Percentiles rank a stretch among this genome's conserved stretches.
These are phyloP conservation scores for Drosophila lini DNA, from an alignment of 1,140 invertebrate genomes.

Conservation along the genomic window DNA sequence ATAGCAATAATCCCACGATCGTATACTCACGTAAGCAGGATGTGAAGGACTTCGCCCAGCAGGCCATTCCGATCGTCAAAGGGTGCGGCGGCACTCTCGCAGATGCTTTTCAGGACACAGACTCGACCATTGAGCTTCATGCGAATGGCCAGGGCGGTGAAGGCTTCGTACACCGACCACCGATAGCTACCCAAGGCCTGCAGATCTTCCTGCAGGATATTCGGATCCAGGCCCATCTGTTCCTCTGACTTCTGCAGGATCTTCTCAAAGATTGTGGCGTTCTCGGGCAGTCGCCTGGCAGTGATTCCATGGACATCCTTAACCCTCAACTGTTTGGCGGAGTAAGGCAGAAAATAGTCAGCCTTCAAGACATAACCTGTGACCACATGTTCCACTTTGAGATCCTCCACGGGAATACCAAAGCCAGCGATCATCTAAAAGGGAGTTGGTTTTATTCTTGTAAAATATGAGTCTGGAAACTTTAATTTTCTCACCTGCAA, in stretches of 20 bases:
- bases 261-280: conserved; percentile 60
- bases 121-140: conserved; percentile 88
- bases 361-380: conserved; percentile 80
- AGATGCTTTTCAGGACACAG: conserved; percentile 90
- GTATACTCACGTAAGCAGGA: conserved; percentile 88
- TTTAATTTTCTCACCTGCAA: conserved; percentile 38
- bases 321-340: conserved; percentile 48
- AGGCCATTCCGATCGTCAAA: conserved; percentile 88
- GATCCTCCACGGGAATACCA: conserved; percentile 74
- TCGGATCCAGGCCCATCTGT: conserved; percentile 36
- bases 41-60: conserved; percentile 88
- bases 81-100: conserved; percentile 89
- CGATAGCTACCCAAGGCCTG: conserved; percentile 54
- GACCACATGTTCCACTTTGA: conserved; percentile 64
- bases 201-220: background rate
- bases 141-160: conserved; percentile 73
- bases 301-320: conserved; percentile 51
- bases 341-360: conserved; percentile 69
- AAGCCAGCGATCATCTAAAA: conserved; percentile 75
- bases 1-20: conserved; percentile 16
- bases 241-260: conserved; percentile 37
- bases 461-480: background rate
- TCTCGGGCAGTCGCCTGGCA: conserved; percentile 13
- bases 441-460: background rate
- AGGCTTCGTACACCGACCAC: conserved; percentile 64